These are phyloP conservation scores for Euura lappo DNA, from an alignment of 1,140 invertebrate species.

Conservation along the genomic window DNA sequence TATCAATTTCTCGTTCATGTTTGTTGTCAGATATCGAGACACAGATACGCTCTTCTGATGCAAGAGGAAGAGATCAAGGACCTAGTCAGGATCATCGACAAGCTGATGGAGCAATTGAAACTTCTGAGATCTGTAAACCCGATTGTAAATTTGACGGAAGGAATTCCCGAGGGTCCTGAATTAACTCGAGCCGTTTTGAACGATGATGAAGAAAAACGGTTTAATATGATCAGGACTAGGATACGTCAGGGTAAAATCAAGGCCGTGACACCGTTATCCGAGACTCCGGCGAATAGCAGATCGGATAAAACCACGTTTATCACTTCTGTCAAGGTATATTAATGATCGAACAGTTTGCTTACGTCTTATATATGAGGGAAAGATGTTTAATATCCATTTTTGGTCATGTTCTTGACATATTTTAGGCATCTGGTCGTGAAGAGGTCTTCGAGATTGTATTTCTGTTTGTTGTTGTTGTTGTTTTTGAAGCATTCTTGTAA, in stretches of 20 bases:
- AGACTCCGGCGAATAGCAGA: background rate
- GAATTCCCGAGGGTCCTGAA: constrained; percentile 14
- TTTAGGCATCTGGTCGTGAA: too few species aligned
- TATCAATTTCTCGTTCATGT: background rate
- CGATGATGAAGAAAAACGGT: background rate
- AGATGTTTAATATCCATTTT: too few species aligned
- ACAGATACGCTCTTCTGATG: constrained; percentile 12
- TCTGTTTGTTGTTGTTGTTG: too few species aligned
- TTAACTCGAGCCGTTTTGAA: background rate
- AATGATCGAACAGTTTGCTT: too few species aligned
- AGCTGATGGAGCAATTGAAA: constrained; percentile 11
- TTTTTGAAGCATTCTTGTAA: too few species aligned
- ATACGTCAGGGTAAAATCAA: background rate
- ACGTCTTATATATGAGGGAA: too few species aligned
- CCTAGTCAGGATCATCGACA: constrained; percentile 16
- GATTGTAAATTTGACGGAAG: constrained; percentile 3
- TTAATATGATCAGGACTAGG: background rate
- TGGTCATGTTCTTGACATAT: too few species aligned
- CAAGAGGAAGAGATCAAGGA: constrained; percentile 22
- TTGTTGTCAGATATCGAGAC: constrained; percentile 3
- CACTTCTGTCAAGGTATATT: background rate
- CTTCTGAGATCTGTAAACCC: background rate
- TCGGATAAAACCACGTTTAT: background rate
- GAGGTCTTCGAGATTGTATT: too few species aligned
- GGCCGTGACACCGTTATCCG: background rate